phyloP scores from a whole-genome alignment of 2,797 vertebrate genomes.

The Characodon lateralis region DNA sequence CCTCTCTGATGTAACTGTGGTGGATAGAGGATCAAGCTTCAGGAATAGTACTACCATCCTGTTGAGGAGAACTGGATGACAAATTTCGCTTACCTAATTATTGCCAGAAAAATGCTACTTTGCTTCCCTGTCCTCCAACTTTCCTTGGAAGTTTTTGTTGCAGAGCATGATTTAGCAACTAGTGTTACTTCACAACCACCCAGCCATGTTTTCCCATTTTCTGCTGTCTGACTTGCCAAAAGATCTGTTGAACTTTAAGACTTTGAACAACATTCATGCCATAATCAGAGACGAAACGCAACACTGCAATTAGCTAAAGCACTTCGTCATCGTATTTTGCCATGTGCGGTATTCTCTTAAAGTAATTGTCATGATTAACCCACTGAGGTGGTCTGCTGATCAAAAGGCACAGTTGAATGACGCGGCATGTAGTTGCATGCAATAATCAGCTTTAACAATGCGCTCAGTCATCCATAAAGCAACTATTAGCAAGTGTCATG shows the following conservation, averaged over 20 bases:
- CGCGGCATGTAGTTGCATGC: conserved; percentile 37
- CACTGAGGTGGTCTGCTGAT: conserved; percentile 18
- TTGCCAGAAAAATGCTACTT: conserved; percentile 26
- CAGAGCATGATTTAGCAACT: conserved; percentile 60
- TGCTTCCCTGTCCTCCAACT: conserved; percentile 11
- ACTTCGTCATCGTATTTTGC: background rate
- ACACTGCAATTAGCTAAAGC: background rate
- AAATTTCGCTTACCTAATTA: conserved; percentile 24
- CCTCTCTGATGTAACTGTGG: conserved; percentile 74
- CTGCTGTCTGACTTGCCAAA: conserved; percentile 23
- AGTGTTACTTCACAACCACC: conserved; percentile 60
- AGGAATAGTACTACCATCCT: conserved; percentile 48
- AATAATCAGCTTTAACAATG: conserved; percentile 46
- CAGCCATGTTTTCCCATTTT: conserved; percentile 37
- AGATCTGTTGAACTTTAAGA: conserved; percentile 37
- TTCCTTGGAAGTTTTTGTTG: conserved; percentile 42
- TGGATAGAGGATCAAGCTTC: conserved; percentile 28
- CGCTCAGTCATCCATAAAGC: conserved; percentile 30
- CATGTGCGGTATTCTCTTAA: conserved; percentile 4
- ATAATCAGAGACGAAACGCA: conserved; percentile 18
- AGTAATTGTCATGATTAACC: background rate
- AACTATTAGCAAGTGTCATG: conserved; percentile 26
- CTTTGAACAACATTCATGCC: conserved; percentile 2
- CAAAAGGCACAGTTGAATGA: conserved; percentile 24
- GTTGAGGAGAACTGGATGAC: conserved; percentile 60